Percentiles rank a stretch among this genome's conserved stretches.
Evolutionary conservation across 2,888 invertebrate genomes (phyloP).

Genomic region (Aphodius sticticus): DNA sequence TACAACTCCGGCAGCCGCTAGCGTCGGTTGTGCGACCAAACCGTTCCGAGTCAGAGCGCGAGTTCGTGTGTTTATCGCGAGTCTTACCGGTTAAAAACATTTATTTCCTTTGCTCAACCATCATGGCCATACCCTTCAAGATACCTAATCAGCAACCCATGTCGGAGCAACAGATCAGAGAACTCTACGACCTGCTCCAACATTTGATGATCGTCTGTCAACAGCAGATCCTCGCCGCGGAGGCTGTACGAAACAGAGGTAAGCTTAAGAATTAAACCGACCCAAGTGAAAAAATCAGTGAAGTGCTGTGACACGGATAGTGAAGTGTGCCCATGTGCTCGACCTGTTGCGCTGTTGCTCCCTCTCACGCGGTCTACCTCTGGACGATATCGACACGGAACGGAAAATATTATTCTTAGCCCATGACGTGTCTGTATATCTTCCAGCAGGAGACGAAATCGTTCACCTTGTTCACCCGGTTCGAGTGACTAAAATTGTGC

Average conservation of each 20-base stretch:
- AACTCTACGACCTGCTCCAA: constrained; percentile 46
- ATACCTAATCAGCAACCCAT: constrained; percentile 55
- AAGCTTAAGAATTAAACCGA: constrained; percentile 15
- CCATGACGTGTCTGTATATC: background rate
- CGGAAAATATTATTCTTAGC: background rate
- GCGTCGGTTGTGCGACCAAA: constrained; percentile 29
- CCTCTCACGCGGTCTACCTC: background rate
- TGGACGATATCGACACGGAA: background rate
- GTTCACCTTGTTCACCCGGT: constrained; percentile 9
- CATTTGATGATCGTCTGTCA: constrained; percentile 43
- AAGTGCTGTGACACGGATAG: background rate
- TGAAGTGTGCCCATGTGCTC: background rate
- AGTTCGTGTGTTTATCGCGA: constrained; percentile 15
- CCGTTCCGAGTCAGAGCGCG: constrained; percentile 21
- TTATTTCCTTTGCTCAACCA: constrained; percentile 31
- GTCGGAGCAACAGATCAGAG: constrained; percentile 46
- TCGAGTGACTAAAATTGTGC: constrained; percentile 9
- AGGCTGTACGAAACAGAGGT: constrained; percentile 38
- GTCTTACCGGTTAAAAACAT: constrained; percentile 13
- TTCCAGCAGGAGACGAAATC: background rate
- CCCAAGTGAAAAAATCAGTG: constrained; percentile 11
- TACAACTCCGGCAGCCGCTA: constrained; percentile 28
- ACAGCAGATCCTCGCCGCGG: constrained; percentile 33
- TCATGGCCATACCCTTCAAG: constrained; percentile 58
- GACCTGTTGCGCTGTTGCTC: background rate